Conservation (phyloP, 2,888 invertebrate species). For the Itoplectis maculator region DNA sequence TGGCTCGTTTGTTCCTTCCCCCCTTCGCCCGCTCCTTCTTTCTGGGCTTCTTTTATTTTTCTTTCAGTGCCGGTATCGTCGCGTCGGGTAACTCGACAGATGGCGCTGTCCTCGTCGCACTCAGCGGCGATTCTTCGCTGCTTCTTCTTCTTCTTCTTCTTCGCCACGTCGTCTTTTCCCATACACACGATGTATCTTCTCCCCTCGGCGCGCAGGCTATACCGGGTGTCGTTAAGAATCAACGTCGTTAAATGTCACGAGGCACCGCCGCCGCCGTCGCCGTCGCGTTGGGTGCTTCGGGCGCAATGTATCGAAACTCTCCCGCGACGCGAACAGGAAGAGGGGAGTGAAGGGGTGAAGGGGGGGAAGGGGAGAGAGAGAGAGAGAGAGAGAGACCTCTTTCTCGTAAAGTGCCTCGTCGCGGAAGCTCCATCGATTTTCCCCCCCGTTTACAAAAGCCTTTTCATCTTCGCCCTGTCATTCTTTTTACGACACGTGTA, state of each 20-base stretch:
- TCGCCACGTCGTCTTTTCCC: constrained; percentile 32
- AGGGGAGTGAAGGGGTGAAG: too few relatives aligned
- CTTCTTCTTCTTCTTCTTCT: constrained; percentile 37
- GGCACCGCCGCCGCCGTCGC: too few relatives aligned
- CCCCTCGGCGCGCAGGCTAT: constrained; percentile 24
- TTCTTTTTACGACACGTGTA: constrained; percentile 20
- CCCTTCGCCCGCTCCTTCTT: constrained; percentile 27
- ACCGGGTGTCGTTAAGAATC: constrained; percentile 63
- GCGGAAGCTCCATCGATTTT: constrained; percentile 43
- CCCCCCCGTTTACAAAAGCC: constrained; percentile 5
- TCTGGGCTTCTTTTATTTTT: constrained; percentile 22
- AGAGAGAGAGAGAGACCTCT: not conserved
- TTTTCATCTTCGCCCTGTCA: constrained; percentile 21
- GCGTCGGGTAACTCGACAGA: constrained; percentile 43
- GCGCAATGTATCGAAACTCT: constrained; percentile 23
- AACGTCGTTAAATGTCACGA: constrained; percentile 47
- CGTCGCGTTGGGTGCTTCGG: constrained; percentile 12
- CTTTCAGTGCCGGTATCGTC: constrained; percentile 31
- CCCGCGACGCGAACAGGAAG: not conserved
- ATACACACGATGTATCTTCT: constrained; percentile 56
- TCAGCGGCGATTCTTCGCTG: not conserved
- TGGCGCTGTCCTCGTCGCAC: constrained; percentile 36
- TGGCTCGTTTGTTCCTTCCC: constrained; percentile 19
- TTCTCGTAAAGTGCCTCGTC: constrained; percentile 54
- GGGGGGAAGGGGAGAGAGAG: too few relatives aligned